phyloP scores from a whole-genome alignment of 1,140 invertebrate genomes.

The Vanessa atalanta region DNA sequence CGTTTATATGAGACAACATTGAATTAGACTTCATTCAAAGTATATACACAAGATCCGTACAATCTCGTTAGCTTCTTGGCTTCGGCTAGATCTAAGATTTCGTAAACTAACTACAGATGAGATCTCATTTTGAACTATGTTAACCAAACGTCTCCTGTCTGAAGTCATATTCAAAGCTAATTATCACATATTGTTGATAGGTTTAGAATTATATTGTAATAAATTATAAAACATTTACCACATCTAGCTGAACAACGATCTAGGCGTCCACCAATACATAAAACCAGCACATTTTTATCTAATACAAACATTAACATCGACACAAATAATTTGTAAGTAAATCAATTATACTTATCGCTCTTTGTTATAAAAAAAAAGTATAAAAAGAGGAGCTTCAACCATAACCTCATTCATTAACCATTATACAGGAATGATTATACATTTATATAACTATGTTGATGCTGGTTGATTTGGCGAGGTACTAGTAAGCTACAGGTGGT shows the following conservation, averaged over 20 bases:
- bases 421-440: slow-evolving; percentile 25
- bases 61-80: slow-evolving; percentile 73
- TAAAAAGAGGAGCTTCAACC: not conserved
- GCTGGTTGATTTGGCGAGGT: slow-evolving; percentile 62
- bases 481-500: slow-evolving; percentile 61
- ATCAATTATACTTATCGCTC: slow-evolving; percentile 1
- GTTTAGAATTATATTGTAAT: slow-evolving; percentile 23
- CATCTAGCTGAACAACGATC: not conserved
- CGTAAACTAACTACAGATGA: slow-evolving; percentile 72
- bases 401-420: slow-evolving; percentile 13
- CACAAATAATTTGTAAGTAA: not conserved
- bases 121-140: slow-evolving; percentile 78
- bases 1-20: slow-evolving; percentile 17
- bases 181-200: slow-evolving; percentile 72
- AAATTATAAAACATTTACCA: slow-evolving; percentile 17
- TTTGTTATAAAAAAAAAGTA: not conserved
- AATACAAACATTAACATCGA: slow-evolving; percentile 6
- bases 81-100: slow-evolving; percentile 71
- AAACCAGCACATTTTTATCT: slow-evolving; percentile 6
- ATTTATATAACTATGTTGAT: slow-evolving; percentile 31
- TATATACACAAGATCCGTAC: slow-evolving; percentile 45
- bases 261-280: not conserved
- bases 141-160: slow-evolving; percentile 61
- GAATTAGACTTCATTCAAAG: slow-evolving; percentile 35
- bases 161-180: slow-evolving; percentile 67